Evolutionary conservation across 2,888 invertebrate species (phyloP), one percentile per base, ranked within the genome.

Genomic region (Ormyrus pomaceus): DNA sequence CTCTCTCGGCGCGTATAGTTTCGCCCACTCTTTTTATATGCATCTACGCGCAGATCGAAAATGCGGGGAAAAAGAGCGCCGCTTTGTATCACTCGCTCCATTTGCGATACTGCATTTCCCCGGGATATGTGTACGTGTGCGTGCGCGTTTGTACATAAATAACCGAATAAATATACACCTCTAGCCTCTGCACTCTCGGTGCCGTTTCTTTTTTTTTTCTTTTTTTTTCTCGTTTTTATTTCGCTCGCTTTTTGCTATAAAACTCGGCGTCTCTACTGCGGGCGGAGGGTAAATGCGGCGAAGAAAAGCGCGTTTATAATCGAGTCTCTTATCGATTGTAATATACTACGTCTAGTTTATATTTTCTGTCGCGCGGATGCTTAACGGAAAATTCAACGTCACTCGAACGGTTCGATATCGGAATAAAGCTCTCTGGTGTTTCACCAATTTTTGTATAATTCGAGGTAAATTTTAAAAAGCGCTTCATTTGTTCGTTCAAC

Each of bases 31-130:
- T 72, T 61, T 76, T 80, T 71, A 76, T 70, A 75, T 65, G 65
- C 72, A 71, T 66, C 66, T 65, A 66, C 62, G 34, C 11, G 65
- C 59, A 48, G 73, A 66, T 76, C 80, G 77, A 77, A 80, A 77
- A 80, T 77, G 73, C 71, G 68, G 68, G 79, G 76, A 64, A 80
- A 76, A 76, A 74, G 61, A 6, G 56, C 11, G 13, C 9, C 48
- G 50, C n/a, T 10, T 10, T 34, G 11, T 72, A 72, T 74, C 79
- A 64, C 65, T 51, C 69, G 73, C 72, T 78, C 73, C 73, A 79
- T 74, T 79, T 46, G 69, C 70, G 64, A 79, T 75, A 59, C 74
- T 45, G 56, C 56, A 59, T 64, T 64, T n/a, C 13, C 48, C 34
- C 19, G 19, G 19, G 19, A 19, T 19, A 19, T 19, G 19, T 19